These are phyloP conservation scores for Apamea monoglypha DNA, from an alignment of 2,888 invertebrate species.

Conservation along the genomic window DNA sequence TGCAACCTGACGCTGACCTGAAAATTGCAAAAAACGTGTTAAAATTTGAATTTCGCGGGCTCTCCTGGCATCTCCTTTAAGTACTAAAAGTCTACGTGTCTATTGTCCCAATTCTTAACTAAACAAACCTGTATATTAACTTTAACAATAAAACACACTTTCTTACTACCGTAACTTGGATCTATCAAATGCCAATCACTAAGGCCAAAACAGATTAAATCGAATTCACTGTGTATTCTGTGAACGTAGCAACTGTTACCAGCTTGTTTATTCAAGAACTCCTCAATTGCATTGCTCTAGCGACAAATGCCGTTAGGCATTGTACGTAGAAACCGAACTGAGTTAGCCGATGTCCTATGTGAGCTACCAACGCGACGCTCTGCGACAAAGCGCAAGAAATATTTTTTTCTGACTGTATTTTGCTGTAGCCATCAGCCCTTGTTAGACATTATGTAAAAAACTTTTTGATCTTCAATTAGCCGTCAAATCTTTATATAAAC, in stretches of 20 bases:
- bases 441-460: not conserved
- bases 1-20: no score
- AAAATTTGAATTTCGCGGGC: no score
- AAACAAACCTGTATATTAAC: not conserved
- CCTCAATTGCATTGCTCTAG: constrained; percentile 47
- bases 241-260: constrained; percentile 25
- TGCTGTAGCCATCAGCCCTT: not conserved
- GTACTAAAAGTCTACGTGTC: not conserved
- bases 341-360: constrained; percentile 17
- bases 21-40: no score
- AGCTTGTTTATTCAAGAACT: constrained; percentile 41
- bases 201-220: constrained; percentile 15
- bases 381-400: not conserved
- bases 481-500: not conserved
- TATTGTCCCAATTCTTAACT: not conserved
- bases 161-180: constrained; percentile 5
- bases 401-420: not conserved
- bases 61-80: no score
- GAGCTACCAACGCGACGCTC: not conserved
- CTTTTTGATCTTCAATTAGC: not conserved
- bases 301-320: constrained; percentile 62
- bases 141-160: not conserved
- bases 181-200: constrained; percentile 14
- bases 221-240: constrained; percentile 22
- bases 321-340: constrained; percentile 13